phyloP scores from a whole-genome alignment of 2,888 invertebrate genomes.

The Calliscelio sp. region DNA sequence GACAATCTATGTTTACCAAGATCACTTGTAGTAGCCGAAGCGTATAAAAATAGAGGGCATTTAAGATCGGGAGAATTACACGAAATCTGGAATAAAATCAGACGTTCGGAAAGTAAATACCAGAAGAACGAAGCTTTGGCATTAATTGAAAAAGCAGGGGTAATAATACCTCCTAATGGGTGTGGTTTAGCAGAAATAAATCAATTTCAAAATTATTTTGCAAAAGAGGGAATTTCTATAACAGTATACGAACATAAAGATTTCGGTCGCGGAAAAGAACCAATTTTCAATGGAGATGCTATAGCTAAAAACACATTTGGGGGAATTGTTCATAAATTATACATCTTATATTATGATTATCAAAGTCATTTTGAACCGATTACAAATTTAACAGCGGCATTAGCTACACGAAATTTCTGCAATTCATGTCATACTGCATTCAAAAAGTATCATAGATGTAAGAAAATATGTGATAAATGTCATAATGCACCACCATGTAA shows the following conservation, averaged over 20 bases:
- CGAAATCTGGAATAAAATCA: conserved; percentile 10
- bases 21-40: background rate
- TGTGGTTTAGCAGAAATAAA: conserved; percentile 35
- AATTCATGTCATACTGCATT: conserved; percentile 17
- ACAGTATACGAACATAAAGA: background rate
- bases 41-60: background rate
- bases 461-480: conserved; percentile 14
- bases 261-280: background rate
- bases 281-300: conserved; percentile 32
- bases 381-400: conserved; percentile 27
- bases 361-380: conserved; percentile 29
- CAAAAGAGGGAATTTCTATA: background rate
- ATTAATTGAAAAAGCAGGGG: background rate
- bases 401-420: conserved; percentile 12
- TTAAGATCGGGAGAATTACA: background rate
- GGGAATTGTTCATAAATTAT: background rate
- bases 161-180: background rate
- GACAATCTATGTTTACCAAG: background rate
- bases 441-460: conserved; percentile 17
- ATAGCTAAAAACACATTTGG: background rate
- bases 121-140: conserved; percentile 10
- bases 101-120: background rate
- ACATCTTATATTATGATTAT: conserved; percentile 38
- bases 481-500: background rate
- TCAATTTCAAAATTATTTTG: conserved; percentile 30